Conservation (phyloP, 2,797 vertebrate genomes). For the Esox masquinongy region DNA sequence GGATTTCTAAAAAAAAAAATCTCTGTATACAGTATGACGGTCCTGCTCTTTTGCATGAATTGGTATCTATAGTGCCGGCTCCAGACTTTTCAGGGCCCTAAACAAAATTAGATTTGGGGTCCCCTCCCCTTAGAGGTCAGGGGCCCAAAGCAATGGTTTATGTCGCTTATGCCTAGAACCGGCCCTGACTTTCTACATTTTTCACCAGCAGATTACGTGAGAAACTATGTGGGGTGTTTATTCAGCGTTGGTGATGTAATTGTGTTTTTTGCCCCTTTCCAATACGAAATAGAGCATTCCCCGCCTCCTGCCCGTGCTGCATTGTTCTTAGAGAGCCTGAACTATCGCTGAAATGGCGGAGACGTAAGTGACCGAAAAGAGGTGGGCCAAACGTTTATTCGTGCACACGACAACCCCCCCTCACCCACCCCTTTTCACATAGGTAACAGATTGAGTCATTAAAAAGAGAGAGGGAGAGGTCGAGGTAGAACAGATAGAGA, state of each 20-base stretch:
- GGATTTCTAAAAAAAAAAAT: background rate
- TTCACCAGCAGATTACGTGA: background rate
- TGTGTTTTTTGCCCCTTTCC: too few relatives aligned
- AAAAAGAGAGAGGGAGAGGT: background rate
- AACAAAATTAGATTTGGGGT: too few relatives aligned
- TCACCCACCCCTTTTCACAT: background rate
- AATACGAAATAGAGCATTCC: background rate
- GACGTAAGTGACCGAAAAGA: background rate
- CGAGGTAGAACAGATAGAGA: constrained; percentile 47
- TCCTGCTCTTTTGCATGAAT: too few relatives aligned
- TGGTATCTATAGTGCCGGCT: too few relatives aligned
- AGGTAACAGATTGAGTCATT: background rate
- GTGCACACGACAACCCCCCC: background rate
- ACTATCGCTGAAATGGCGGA: background rate
- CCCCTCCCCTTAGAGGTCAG: too few relatives aligned
- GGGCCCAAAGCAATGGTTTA: too few relatives aligned
- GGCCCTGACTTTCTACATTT: too few relatives aligned
- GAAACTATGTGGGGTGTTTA: too few relatives aligned
- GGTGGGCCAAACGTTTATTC: background rate
- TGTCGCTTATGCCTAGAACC: too few relatives aligned
- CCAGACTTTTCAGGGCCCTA: too few relatives aligned
- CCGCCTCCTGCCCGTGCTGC: background rate
- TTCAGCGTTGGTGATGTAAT: too few relatives aligned
- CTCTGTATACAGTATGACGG: too few relatives aligned
- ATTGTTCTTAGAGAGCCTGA: background rate